A percentile compares a stretch with the other conserved stretches of the same genome.
Evolutionary conservation across 2,113 vertebrate species (phyloP).

Genomic region (Centropus bengalensis): DNA sequence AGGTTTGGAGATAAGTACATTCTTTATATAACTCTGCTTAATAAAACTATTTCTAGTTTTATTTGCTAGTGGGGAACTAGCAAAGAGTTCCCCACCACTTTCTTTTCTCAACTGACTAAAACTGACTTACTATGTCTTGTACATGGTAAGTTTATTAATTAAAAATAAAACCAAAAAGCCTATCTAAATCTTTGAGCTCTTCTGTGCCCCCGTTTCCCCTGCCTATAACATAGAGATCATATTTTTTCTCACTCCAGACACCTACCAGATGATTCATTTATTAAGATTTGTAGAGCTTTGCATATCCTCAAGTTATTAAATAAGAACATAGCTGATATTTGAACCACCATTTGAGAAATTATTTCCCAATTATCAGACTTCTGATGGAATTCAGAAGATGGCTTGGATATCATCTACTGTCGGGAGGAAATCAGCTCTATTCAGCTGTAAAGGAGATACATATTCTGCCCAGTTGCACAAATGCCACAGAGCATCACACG

Average conservation of each 20-base stretch:
- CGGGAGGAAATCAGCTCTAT: neutral
- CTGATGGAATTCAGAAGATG: neutral
- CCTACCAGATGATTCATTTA: neutral
- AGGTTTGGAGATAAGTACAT: neutral
- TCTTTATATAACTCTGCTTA: neutral
- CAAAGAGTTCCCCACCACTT: neutral
- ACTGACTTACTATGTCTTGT: neutral
- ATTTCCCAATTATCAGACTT: neutral
- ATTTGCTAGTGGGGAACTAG: no score
- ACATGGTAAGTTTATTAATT: neutral
- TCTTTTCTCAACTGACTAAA: neutral
- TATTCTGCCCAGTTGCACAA: neutral
- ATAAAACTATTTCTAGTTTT: neutral
- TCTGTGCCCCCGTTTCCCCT: neutral
- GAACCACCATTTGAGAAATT: neutral
- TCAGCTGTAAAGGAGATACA: neutral
- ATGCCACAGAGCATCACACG: neutral
- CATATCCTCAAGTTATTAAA: neutral
- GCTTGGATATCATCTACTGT: no score
- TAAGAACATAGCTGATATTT: neutral
- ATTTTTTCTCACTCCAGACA: neutral
- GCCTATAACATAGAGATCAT: accelerated
- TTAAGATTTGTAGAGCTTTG: neutral
- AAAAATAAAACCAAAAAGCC: neutral
- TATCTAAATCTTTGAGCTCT: neutral